Conservation (phyloP, 2,888 invertebrate species). For the Coenonympha glycerion region DNA sequence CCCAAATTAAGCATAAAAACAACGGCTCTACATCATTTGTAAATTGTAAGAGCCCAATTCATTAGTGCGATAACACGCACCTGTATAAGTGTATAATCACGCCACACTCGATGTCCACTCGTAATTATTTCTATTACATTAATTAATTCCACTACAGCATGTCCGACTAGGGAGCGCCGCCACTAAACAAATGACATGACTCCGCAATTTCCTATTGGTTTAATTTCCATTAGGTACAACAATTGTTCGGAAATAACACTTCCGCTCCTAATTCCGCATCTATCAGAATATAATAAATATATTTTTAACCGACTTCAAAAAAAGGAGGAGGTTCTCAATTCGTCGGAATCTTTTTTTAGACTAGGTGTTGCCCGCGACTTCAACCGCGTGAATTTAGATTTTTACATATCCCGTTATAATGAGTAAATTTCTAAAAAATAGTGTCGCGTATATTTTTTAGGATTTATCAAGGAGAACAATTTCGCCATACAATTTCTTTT, state of each 20-base stretch:
- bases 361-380: too few relatives aligned
- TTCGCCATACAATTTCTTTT: too few relatives aligned
- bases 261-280: not conserved
- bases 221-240: not conserved
- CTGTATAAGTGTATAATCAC: not conserved
- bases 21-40: not conserved
- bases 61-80: not conserved
- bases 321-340: too few relatives aligned
- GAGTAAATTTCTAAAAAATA: too few relatives aligned
- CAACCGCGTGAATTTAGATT: too few relatives aligned
- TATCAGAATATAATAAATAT: too few relatives aligned
- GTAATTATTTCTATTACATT: constrained; percentile 6
- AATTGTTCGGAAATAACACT: constrained; percentile 1
- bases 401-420: too few relatives aligned
- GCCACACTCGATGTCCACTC: not conserved
- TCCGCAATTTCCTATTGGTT: constrained; percentile 6
- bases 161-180: constrained; percentile 11
- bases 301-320: too few relatives aligned
- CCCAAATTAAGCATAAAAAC: not conserved
- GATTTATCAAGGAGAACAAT: too few relatives aligned
- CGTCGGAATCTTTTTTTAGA: too few relatives aligned
- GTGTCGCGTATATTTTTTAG: too few relatives aligned
- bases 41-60: not conserved
- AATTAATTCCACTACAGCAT: constrained; percentile 13
- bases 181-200: constrained; percentile 7